phyloP scores from a whole-genome alignment of 2,888 invertebrate genomes.

The Eubasilissa splendida region DNA sequence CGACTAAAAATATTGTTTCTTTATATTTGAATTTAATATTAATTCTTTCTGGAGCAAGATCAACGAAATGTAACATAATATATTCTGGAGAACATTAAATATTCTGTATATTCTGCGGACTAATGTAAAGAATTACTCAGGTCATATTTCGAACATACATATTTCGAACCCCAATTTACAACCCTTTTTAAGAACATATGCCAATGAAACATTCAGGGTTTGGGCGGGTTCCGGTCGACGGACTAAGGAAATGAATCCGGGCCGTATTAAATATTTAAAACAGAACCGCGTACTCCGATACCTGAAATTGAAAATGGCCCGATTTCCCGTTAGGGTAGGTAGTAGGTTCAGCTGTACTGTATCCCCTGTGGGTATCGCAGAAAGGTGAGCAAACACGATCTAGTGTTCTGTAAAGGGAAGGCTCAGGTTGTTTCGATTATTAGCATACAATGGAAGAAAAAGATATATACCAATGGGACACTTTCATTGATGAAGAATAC shows the following conservation, averaged over 20 bases:
- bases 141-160: constrained; percentile 9
- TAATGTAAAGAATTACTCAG: constrained; percentile 30
- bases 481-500: background rate
- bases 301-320: constrained; percentile 34
- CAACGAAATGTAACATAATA: no score
- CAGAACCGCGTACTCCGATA: constrained; percentile 46
- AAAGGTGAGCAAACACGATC: background rate
- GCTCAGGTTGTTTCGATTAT: background rate
- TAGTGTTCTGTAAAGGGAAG: no score
- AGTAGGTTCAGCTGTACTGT: constrained; percentile 2
- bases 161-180: constrained; percentile 29
- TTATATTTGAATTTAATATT: no score
- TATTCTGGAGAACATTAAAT: constrained; percentile 15
- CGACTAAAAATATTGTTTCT: no score
- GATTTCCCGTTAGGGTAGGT: constrained; percentile 21
- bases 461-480: background rate
- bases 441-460: background rate
- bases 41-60: no score
- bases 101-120: constrained; percentile 20
- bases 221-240: constrained; percentile 24
- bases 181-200: constrained; percentile 30
- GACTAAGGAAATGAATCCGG: constrained; percentile 44
- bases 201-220: constrained; percentile 25
- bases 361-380: background rate
- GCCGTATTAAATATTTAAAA: constrained; percentile 51